Percentiles rank a stretch among this genome's conserved stretches.
phyloP scores from a whole-genome alignment of 1,140 invertebrate species.

The Dendroctonus valens region DNA sequence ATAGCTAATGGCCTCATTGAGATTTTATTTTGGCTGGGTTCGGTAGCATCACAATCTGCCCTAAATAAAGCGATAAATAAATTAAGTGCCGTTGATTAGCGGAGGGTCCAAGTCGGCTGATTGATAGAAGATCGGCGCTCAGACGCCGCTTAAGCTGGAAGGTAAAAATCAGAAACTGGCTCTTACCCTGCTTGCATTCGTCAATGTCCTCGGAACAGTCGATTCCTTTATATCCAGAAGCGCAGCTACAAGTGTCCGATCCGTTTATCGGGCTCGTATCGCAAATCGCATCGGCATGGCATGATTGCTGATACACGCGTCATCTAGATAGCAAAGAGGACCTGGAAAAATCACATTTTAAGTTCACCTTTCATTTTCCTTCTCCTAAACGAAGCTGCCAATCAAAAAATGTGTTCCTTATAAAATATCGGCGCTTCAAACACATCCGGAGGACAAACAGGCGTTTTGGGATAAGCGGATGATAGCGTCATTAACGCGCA shows the following conservation, averaged over 20 bases:
- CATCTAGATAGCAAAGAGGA: constrained; percentile 91
- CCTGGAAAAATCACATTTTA: constrained; percentile 54
- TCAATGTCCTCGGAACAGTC: constrained; percentile 93
- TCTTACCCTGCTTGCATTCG: constrained; percentile 89
- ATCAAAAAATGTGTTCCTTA: too few relatives aligned
- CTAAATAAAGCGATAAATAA: constrained; percentile 12
- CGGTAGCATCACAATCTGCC: constrained; percentile 14
- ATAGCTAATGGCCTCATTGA: constrained; percentile 6
- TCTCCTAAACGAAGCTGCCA: too few relatives aligned
- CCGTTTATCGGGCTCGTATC: constrained; percentile 95
- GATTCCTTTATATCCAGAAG: constrained; percentile 84
- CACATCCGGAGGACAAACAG: too few relatives aligned
- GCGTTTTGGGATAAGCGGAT: too few relatives aligned
- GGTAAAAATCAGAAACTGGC: background rate
- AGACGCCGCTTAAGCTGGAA: background rate
- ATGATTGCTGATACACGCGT: constrained; percentile 95
- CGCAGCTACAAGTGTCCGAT: constrained; percentile 90
- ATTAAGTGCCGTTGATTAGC: background rate
- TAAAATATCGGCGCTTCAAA: too few relatives aligned
- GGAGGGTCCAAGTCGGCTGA: too few relatives aligned
- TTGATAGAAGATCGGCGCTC: too few relatives aligned
- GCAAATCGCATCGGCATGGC: constrained; percentile 89
- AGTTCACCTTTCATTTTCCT: too few relatives aligned
- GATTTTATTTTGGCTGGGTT: constrained; percentile 15
- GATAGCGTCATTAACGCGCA: too few relatives aligned